Evolutionary conservation across 2,113 vertebrate species (phyloP).

Genomic region (Cygnus atratus): DNA sequence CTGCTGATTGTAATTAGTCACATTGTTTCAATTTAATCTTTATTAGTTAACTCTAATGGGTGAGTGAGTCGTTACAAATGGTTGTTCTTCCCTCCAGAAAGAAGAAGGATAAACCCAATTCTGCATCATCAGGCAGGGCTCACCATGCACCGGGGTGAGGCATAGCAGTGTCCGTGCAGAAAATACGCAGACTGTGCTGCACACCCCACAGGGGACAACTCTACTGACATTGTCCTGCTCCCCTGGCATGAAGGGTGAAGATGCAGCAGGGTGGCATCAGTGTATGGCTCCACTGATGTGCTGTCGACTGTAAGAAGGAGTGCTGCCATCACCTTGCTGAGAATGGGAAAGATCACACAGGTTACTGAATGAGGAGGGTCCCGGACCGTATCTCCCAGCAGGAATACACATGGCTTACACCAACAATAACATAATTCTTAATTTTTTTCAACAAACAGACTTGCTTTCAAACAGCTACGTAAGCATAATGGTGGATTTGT

Average conservation of each 20-base stretch:
- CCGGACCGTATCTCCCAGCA: background rate
- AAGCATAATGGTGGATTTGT: background rate
- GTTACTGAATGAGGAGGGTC: background rate
- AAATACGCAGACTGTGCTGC: background rate
- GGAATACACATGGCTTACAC: background rate
- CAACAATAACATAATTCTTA: background rate
- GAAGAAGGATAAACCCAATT: background rate
- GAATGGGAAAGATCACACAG: background rate
- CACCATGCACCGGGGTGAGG: background rate
- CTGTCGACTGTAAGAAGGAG: background rate
- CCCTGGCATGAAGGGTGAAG: background rate
- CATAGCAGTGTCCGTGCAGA: background rate
- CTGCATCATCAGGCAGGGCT: background rate
- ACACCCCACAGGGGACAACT: background rate
- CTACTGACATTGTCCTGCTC: background rate
- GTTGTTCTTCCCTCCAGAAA: background rate
- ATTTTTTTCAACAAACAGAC: background rate
- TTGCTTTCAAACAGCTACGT: background rate
- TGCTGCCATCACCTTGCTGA: background rate
- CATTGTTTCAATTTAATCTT: slow-evolving; percentile 3
- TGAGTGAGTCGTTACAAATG: background rate
- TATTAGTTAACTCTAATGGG: background rate
- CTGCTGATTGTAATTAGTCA: background rate
- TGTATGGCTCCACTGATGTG: fast-evolving
- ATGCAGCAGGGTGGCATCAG: background rate